Conservation (phyloP, 2,113 vertebrate species). For the Brienomyrus longianalis region DNA sequence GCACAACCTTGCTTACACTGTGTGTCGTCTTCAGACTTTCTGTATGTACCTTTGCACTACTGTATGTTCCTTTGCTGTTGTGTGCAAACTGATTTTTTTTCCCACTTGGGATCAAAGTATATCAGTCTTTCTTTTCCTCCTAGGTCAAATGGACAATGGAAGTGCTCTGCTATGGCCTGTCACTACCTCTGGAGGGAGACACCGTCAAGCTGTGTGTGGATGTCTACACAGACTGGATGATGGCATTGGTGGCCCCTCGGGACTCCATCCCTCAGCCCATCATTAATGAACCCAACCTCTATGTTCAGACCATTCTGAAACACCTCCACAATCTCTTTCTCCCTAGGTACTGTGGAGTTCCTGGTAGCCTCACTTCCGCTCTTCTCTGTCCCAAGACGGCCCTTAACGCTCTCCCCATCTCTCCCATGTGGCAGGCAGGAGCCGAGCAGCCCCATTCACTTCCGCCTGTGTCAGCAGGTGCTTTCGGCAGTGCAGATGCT, state of each 20-base stretch:
- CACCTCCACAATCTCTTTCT: constrained; percentile 95
- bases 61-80: too few species aligned
- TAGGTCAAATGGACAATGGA: constrained; percentile 99
- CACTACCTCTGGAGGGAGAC: constrained; percentile 85
- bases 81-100: background rate
- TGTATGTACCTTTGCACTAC: too few species aligned
- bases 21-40: background rate
- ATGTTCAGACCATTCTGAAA: constrained; percentile 87
- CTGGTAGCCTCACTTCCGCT: background rate
- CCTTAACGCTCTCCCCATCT: background rate
- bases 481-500: constrained; percentile 88
- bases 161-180: constrained; percentile 89
- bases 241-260: constrained; percentile 83
- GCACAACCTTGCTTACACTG: background rate
- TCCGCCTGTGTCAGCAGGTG: constrained; percentile 85
- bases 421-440: constrained; percentile 57
- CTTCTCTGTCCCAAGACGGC: background rate
- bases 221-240: constrained; percentile 96
- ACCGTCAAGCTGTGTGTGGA: constrained; percentile 93
- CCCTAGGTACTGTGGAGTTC: constrained; percentile 66
- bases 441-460: constrained; percentile 79
- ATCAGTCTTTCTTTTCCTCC: constrained; percentile 12
- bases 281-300: constrained; percentile 86
- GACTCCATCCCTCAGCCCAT: constrained; percentile 86
- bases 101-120: background rate